Conservation (phyloP, 2,888 invertebrate genomes). For the Stenoptilia bipunctidactyla region DNA sequence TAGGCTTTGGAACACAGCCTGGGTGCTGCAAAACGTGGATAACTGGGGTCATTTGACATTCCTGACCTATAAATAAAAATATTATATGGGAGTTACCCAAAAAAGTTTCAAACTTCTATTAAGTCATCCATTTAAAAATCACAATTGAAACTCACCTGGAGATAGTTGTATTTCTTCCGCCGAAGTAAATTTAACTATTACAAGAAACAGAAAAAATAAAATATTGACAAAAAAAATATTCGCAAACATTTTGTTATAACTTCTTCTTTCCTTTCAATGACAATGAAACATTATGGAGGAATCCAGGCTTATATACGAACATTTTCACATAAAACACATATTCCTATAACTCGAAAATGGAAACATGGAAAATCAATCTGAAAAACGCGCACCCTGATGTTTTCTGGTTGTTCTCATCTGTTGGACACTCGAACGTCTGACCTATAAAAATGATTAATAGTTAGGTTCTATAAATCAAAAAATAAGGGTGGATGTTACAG, state of each 20-base stretch:
- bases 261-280: no score
- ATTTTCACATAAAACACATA: no score
- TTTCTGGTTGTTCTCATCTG: background rate
- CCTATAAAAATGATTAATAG: no score
- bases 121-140: background rate
- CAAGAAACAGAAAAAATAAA: constrained; percentile 25
- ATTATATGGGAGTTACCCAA: background rate
- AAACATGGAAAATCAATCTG: constrained; percentile 6
- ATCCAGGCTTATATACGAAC: no score
- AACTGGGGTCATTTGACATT: constrained; percentile 92
- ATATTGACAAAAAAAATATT: no score
- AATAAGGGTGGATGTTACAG: no score
- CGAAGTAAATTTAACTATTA: constrained; percentile 30
- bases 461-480: no score
- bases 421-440: background rate
- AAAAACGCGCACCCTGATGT: background rate
- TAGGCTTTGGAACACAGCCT: constrained; percentile 92
- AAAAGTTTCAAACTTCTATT: background rate
- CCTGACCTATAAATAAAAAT: constrained; percentile 68
- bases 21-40: constrained; percentile 92
- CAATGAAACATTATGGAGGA: no score
- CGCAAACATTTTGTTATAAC: no score
- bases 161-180: constrained; percentile 44
- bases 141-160: constrained; percentile 30
- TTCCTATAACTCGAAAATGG: background rate